These are phyloP conservation scores for Pseudorhiza aurosa DNA, from an alignment of 30 jellyfish, hydroid and myxozoan genomes.

Conservation along the genomic window DNA sequence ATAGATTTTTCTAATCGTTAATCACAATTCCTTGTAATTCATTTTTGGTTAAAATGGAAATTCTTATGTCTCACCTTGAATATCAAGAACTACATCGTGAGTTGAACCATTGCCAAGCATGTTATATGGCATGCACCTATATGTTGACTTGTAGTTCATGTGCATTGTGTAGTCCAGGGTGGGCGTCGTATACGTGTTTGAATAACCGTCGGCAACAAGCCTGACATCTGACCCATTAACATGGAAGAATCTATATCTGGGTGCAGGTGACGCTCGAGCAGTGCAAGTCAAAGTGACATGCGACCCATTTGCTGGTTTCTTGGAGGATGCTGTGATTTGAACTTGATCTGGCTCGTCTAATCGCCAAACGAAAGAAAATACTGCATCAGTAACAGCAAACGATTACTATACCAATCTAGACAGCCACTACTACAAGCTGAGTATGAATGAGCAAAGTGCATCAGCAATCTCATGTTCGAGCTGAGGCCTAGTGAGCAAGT, in stretches of 20 bases:
- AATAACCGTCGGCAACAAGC: neutral
- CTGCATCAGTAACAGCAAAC: too few species aligned
- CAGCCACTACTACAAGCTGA: too few species aligned
- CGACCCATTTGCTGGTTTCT: conserved; percentile 30
- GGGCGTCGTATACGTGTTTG: neutral
- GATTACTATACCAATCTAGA: too few species aligned
- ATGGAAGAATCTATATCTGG: conserved; percentile 10
- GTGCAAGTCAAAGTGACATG: conserved; percentile 26
- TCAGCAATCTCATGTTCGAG: too few species aligned
- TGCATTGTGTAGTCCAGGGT: neutral
- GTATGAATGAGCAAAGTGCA: too few species aligned
- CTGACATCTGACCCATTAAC: neutral
- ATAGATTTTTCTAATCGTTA: too few species aligned
- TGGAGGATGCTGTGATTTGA: neutral
- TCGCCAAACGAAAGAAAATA: too few species aligned
- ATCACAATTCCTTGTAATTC: too few species aligned
- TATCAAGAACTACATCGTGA: neutral
- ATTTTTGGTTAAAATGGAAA: too few species aligned
- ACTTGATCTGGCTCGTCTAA: conserved; percentile 35
- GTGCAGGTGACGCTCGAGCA: conserved; percentile 29
- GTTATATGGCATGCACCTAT: conserved; percentile 18
- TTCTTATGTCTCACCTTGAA: conserved; percentile 58
- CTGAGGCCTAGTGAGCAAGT: too few species aligned
- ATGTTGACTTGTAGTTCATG: neutral
- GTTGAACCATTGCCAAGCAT: conserved; percentile 13